Percentiles rank a stretch among this genome's conserved stretches.
These are phyloP conservation scores for Rhinoraja longicauda DNA, from an alignment of 2,797 vertebrate species.

Conservation along the genomic window DNA sequence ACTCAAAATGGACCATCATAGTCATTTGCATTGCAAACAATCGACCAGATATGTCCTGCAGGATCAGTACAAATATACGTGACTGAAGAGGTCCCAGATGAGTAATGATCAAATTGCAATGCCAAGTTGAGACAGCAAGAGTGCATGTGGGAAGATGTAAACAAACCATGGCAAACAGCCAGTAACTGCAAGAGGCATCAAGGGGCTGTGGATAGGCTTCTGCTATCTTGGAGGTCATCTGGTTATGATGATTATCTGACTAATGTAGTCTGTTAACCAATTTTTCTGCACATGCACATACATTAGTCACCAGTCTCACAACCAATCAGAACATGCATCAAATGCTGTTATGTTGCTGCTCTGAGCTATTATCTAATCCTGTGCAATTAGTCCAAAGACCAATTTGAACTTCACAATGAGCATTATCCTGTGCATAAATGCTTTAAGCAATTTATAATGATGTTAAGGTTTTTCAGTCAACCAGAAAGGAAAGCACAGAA, in stretches of 20 bases:
- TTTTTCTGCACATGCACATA: neutral
- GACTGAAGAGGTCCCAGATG: neutral
- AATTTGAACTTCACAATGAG: slow-evolving; percentile 1
- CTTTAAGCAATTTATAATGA: neutral
- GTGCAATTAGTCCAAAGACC: neutral
- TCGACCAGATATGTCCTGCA: neutral
- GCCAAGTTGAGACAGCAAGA: neutral
- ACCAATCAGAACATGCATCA: neutral
- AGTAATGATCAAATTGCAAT: neutral
- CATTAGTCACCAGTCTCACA: neutral
- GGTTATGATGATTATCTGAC: neutral
- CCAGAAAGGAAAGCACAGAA: neutral
- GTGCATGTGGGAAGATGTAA: neutral
- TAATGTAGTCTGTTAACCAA: neutral
- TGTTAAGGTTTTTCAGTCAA: neutral
- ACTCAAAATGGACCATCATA: neutral
- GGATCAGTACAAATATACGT: neutral
- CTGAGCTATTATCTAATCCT: neutral
- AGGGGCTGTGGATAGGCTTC: neutral
- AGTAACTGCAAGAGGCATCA: neutral
- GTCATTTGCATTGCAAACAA: neutral
- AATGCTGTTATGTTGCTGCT: neutral
- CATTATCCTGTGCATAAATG: neutral
- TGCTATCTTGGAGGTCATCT: neutral
- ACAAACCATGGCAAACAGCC: neutral